Evolutionary conservation across 2,888 invertebrate genomes (phyloP), one percentile per base, ranked within the genome.

Genomic region (Andrena trimmerana): DNA sequence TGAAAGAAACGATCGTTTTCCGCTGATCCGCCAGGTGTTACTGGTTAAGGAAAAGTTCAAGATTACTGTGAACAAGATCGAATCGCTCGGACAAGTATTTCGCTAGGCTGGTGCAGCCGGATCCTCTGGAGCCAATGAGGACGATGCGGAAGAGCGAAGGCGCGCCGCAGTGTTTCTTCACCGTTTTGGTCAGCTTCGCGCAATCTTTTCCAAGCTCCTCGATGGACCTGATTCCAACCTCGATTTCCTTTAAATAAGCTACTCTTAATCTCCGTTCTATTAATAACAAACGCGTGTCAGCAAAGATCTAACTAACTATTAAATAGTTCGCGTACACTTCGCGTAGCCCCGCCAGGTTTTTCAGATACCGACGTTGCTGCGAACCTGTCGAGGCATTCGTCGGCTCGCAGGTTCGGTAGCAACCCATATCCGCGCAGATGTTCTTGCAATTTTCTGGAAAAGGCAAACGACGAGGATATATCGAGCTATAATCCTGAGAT

Each of bases 61-160:
- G 78, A 65, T 89, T 92, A 95, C 95, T 91, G 83, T 95, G 94
- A 60, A 96, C 94, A 6, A 96, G 87, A 87, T 95, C 95, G 69
- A 96, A 95, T 77, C 95, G 94, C 71, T 95, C 94, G 0, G 95
- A 94, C 16, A 96, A 91, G 8, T 94, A 86, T 13, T 89, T 89
- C 0, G 95, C 96, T 84, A 96, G 95, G 1, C 95, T 95, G 78
- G 94, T 94, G 48, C 95, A 93, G 1, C 96, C 96, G 20, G 95
- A 95, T 76, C 96, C 96, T 63, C 95, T 92, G 0, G 96, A 95
- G 4, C 96, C 96, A 1, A 96, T 90, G 0, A 97, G 91, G 52
- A 95, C 91, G 73, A 96, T 95, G 54, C 96, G 95, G 86, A 96
- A 96, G 48, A 94, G 93, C 42, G 95, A 94, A 0, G 96, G 96